Evolutionary conservation across 2,888 invertebrate species (phyloP).

Genomic region (Margaritifera margaritifera): DNA sequence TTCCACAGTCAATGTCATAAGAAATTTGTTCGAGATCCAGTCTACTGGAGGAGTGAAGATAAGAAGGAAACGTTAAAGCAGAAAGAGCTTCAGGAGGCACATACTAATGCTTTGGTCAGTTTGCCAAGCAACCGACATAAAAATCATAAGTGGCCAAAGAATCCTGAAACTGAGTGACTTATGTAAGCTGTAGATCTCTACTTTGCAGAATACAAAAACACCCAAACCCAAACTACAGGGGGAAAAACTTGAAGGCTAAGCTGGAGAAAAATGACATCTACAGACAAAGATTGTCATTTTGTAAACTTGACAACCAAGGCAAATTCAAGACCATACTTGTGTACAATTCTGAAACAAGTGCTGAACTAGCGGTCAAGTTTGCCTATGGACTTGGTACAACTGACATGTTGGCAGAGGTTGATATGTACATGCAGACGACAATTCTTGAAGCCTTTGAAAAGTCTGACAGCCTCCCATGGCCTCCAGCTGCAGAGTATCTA

Average conservation of each 20-base stretch:
- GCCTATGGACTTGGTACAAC: slow-evolving; percentile 1
- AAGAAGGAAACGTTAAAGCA: too few species aligned
- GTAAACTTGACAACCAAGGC: neutral
- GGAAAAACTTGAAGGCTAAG: slow-evolving; percentile 9
- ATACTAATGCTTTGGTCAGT: slow-evolving; percentile 1
- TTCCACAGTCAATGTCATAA: too few species aligned
- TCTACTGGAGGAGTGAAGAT: too few species aligned
- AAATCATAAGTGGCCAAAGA: slow-evolving; percentile 1
- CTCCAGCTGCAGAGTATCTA: slow-evolving; percentile 17
- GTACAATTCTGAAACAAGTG: neutral
- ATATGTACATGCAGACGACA: slow-evolving; percentile 5
- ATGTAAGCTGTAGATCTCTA: slow-evolving; percentile 1
- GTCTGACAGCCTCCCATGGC: slow-evolving; percentile 17
- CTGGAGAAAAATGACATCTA: neutral
- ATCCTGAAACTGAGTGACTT: slow-evolving; percentile 5
- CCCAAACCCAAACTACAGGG: slow-evolving; percentile 13
- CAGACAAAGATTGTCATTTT: neutral
- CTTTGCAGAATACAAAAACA: slow-evolving; percentile 4
- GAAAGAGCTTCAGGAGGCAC: neutral
- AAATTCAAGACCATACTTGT: neutral
- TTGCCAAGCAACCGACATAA: neutral
- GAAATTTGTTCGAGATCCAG: too few species aligned
- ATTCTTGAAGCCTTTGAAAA: slow-evolving; percentile 15
- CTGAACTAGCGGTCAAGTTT: neutral
- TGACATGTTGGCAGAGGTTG: slow-evolving; percentile 9